Base-by-base conservation (phyloP, 2,797 vertebrate species). In the Nothura maculosa region DNA sequence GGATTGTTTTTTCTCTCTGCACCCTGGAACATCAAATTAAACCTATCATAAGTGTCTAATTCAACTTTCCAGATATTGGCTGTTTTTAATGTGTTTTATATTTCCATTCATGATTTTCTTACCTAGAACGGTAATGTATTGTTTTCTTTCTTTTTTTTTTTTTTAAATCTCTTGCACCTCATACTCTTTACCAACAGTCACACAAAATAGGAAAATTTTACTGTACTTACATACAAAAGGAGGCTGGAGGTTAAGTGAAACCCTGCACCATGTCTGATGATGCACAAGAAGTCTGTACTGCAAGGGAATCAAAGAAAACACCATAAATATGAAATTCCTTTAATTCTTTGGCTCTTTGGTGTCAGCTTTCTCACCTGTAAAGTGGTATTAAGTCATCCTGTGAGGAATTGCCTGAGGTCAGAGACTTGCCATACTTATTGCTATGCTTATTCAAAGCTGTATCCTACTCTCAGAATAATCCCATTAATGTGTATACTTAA, bases 311-410 rank as follows among this genome's bases (percentile, higher is more conserved):
- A 92, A 85, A 91, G 75, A 52, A 83, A 85, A 9, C 73, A 81
- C 55, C 11, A 19, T 79, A 78, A 78, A 69, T 63, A 32, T 81
- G 81, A 89, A 95, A 93, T 89, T 74, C 50, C 77, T 13, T 93
- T 91, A 93, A 69, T 86, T 87, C 36, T 60, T 95, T 80, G 66
- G 9, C 73, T 85, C 38, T 82, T 86, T 50, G 68, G 28, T 92
- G 88, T 93, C 76, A 85, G 47, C 63, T 79, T 90, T 79, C 64
- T 94, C 36, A 94, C 82, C 90, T 94, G 62, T 69, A 87, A 93
- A 95, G 67, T 81, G 76, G 43, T 84, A 85, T 92, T 94, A 94
- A 89, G 43, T 87, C 61, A 91, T 93, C 86, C 92, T n/a, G 55
- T 25, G 74, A 95, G 70, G 63, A 92, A 89, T 67, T 91, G 67